Evolutionary conservation across 2,113 vertebrate genomes (phyloP).

Genomic region (Asarcornis scutulata): DNA sequence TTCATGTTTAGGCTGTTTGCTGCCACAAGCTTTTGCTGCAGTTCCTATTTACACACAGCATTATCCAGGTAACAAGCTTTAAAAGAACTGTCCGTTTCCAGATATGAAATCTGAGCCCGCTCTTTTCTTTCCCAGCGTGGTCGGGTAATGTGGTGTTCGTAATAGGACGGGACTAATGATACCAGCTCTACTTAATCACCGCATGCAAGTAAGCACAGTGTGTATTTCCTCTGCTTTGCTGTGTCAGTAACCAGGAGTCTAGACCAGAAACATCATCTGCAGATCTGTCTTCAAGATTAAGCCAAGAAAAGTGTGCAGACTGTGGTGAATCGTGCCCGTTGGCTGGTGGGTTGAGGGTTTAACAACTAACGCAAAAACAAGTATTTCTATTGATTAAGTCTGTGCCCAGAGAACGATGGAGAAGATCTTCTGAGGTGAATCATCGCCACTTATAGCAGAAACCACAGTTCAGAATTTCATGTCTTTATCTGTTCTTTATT

Average conservation of each 20-base stretch:
- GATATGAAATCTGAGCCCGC: not conserved
- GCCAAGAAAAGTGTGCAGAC: not conserved
- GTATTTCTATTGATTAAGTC: not conserved
- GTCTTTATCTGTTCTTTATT: not conserved
- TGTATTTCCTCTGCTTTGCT: not conserved
- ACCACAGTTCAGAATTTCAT: not conserved
- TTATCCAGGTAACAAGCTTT: not conserved
- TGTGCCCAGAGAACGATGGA: not conserved
- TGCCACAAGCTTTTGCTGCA: not conserved
- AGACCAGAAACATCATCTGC: not conserved
- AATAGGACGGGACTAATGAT: not conserved
- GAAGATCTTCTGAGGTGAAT: constrained; percentile 8
- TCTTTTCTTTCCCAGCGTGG: not conserved
- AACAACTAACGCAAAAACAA: not conserved
- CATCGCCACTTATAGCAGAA: not conserved
- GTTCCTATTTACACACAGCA: not conserved
- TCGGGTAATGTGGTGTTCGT: not conserved
- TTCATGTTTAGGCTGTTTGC: not conserved
- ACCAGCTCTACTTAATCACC: constrained; percentile 10
- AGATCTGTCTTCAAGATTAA: not conserved
- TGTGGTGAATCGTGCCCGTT: not conserved
- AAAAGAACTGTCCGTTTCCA: not conserved
- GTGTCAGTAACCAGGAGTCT: not conserved
- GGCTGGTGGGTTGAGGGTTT: not conserved
- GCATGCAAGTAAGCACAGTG: not conserved